Evolutionary conservation across 92 coral and sea anemone genomes (phyloP), one percentile per base, ranked within the genome.

Genomic region (Epizoanthus illoricatus): DNA sequence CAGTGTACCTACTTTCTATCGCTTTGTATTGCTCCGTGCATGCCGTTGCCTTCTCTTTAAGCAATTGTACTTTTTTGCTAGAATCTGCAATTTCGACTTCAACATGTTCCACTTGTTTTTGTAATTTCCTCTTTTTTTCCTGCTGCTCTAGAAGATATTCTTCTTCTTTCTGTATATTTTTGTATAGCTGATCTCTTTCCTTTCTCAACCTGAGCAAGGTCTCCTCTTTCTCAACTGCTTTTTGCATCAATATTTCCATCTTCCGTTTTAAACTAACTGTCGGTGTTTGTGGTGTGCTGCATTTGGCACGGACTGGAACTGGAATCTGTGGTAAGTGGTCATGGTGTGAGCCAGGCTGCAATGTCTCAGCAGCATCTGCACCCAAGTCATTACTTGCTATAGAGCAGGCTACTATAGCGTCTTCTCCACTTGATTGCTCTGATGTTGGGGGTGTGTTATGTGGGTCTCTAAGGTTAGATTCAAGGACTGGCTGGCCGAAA

Each of bases 261-360:
- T 78, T 78, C 15, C 82, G 71, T 19, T 78, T 78, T 19, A 62
- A 23, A 7, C 57, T 64, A 5, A 56, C 28, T 21, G 40, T 56
- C 3, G 71, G 82, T 7, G 71, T 62, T 63, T 40, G 43, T 1
- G 11, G 56, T 5, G 36, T 19, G 71, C 65, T 70, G 23, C 67
- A 6, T 36, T 12, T 13, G 24, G 15, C 28, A 3, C 58, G 21
- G 3, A 4, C 47, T 9, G 59, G 20, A 78, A 43, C 45, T 5
- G 82, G 60, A 64, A 36, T 11, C 1, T 4, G 52, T 15, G 18
- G 66, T 7, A 56, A 23, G 20, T 63, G 61, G 40, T 45, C 71
- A 78, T 71, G 65, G 23, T 42, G 21, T 78, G 72, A 2, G 40
- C 16, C 71, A 42, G 60, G 41, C 82, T 78, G 82, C 19, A 39